Evolutionary conservation across 2,113 vertebrate genomes (phyloP).

Genomic region (Notarius lentiginosus): DNA sequence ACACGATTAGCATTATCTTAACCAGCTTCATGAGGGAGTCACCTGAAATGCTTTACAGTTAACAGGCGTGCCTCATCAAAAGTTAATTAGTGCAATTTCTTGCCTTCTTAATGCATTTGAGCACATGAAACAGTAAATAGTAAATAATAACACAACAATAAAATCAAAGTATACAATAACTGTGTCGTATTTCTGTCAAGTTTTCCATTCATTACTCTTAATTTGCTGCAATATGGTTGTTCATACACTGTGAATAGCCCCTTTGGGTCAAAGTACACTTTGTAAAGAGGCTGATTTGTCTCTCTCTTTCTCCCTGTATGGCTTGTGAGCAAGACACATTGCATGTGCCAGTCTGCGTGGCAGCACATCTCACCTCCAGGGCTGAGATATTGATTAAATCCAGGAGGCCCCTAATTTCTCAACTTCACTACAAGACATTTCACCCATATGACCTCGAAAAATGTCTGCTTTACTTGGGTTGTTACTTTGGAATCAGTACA

Average conservation of each 20-base stretch:
- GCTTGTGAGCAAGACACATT: conserved; percentile 71
- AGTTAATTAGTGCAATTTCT: too few species aligned
- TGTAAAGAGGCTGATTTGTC: conserved; percentile 50
- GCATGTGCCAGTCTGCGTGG: conserved; percentile 72
- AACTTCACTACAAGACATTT: conserved; percentile 75
- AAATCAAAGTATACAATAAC: not conserved
- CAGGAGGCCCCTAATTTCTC: conserved; percentile 72
- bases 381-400: conserved; percentile 75
- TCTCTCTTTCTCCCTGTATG: conserved; percentile 54
- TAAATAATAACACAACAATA: too few species aligned
- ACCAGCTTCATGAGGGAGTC: too few species aligned
- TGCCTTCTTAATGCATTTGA: too few species aligned
- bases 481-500: conserved; percentile 45
- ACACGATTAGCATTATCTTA: too few species aligned
- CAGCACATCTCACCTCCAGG: conserved; percentile 68
- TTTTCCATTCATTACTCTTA: conserved; percentile 13
- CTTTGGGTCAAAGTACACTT: conserved; percentile 38
- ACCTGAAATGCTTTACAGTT: too few species aligned
- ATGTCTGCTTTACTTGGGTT: conserved; percentile 22
- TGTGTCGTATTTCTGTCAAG: not conserved
- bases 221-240: conserved; percentile 16
- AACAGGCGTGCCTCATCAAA: too few species aligned
- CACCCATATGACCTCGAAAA: conserved; percentile 63
- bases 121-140: too few species aligned
- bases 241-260: conserved; percentile 15